These are phyloP conservation scores for Halcyon chelicuti DNA, from an alignment of 2,797 vertebrate species.

Conservation along the genomic window DNA sequence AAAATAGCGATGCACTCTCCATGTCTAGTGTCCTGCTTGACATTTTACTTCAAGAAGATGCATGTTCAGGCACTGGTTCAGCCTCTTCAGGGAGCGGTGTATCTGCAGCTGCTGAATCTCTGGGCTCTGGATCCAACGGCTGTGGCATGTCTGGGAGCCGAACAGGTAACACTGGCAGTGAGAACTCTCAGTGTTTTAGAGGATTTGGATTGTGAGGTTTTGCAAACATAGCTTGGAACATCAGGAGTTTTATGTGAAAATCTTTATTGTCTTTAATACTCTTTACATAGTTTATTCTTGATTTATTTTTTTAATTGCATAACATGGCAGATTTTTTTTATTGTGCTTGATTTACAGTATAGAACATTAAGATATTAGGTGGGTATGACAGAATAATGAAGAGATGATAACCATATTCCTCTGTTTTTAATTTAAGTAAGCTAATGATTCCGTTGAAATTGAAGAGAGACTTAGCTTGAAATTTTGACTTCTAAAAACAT, in stretches of 20 bases:
- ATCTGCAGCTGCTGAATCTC: constrained; percentile 79
- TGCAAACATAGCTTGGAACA: not conserved
- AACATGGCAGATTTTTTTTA: not conserved
- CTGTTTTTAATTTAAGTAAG: not conserved
- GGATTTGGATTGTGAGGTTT: not conserved
- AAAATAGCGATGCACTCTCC: constrained; percentile 84
- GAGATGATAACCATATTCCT: not conserved
- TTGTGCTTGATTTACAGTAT: not conserved
- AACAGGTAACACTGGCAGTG: constrained; percentile 79
- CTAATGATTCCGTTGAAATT: not conserved
- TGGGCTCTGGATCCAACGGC: constrained; percentile 87
- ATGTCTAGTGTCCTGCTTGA: constrained; percentile 89
- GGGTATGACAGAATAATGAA: not conserved
- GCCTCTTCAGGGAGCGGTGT: constrained; percentile 83
- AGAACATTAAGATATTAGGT: not conserved
- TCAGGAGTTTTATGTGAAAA: not conserved
- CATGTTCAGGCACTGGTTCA: constrained; percentile 87
- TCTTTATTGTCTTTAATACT: not conserved
- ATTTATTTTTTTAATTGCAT: not conserved
- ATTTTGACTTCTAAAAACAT: not conserved
- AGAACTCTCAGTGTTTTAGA: not conserved
- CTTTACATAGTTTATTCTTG: not conserved
- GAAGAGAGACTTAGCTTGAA: not conserved
- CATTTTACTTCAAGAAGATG: constrained; percentile 88
- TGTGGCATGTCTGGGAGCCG: constrained; percentile 82